Conservation (phyloP, 2,113 vertebrate species). For the Todiramphus chloris region DNA sequence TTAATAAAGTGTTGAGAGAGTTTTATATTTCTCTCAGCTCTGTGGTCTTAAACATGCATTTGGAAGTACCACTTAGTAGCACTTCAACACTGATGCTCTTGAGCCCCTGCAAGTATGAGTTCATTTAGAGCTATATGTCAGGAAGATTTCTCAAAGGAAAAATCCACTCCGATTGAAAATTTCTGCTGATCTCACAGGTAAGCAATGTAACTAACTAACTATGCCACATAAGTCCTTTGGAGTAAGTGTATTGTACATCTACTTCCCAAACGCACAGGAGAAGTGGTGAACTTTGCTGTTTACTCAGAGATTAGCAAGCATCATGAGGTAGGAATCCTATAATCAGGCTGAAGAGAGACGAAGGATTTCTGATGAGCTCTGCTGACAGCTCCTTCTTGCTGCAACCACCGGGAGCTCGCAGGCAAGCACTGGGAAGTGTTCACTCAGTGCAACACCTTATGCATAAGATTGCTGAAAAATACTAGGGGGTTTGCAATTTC, state of each 20-base stretch:
- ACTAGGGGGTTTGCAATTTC: not conserved
- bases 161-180: not conserved
- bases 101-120: not conserved
- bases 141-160: not conserved
- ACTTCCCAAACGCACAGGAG: not conserved
- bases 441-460: not conserved
- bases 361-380: not conserved
- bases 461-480: not conserved
- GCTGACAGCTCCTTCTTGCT: not conserved
- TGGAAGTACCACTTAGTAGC: not conserved
- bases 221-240: not conserved
- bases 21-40: not conserved
- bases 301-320: not conserved
- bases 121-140: not conserved
- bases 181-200: not conserved
- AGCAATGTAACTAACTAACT: not conserved
- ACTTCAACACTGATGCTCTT: not conserved
- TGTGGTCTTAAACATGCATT: not conserved
- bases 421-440: not conserved
- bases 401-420: not conserved
- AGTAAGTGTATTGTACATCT: not conserved
- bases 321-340: not conserved
- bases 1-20: not conserved
- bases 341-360: not conserved
- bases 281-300: not conserved